These are phyloP conservation scores for Rhinopomastus cyanomelas DNA, from an alignment of 2,113 vertebrate genomes.

Conservation along the genomic window DNA sequence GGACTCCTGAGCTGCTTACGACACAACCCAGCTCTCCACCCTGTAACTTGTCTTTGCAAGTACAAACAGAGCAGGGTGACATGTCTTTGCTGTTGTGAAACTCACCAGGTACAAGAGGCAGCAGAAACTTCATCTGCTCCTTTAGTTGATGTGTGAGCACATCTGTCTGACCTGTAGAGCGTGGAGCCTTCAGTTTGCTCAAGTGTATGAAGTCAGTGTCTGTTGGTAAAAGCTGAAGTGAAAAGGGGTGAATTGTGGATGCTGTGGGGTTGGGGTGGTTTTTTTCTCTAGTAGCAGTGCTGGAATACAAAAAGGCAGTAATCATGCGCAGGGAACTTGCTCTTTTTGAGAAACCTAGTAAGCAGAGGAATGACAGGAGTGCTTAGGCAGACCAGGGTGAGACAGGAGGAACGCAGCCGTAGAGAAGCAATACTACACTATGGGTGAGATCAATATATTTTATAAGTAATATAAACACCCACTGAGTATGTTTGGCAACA, in stretches of 20 bases:
- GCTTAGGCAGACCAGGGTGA: not conserved
- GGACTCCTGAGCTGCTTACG: not conserved
- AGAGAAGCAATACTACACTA: not conserved
- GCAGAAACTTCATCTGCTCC: not conserved
- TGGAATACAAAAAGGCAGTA: not conserved
- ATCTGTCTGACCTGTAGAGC: not conserved
- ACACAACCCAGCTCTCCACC: not conserved
- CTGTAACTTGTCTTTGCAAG: not conserved
- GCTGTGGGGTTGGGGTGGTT: no score
- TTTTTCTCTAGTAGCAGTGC: not conserved
- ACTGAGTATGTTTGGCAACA: not conserved
- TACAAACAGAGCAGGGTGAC: not conserved
- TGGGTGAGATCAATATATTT: not conserved
- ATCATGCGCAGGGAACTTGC: not conserved
- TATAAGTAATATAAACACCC: not conserved
- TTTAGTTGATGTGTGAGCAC: not conserved
- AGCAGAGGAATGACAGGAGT: not conserved
- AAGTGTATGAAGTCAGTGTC: no score
- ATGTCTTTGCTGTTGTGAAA: rapidly evolving
- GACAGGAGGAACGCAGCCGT: no score
- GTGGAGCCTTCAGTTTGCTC: not conserved
- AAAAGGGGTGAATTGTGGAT: not conserved
- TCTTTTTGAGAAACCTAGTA: rapidly evolving
- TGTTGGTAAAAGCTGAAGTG: not conserved
- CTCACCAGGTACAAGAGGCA: rapidly evolving